Conservation (phyloP, 2,113 vertebrate species). For the Stigmatopora nigra region DNA sequence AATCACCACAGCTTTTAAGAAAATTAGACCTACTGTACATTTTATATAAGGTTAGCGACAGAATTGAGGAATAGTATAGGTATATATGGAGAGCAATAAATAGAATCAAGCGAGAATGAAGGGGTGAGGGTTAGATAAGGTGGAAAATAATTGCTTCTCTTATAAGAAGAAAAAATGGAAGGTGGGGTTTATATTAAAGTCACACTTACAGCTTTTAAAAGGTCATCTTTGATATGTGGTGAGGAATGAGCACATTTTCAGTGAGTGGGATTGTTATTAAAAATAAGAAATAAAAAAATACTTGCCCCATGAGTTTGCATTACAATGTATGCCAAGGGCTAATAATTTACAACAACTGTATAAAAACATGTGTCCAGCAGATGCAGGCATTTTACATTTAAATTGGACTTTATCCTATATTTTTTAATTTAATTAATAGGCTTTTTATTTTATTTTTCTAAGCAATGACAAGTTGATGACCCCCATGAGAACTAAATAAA, state of each 20-base stretch:
- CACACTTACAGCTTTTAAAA: constrained; percentile 43
- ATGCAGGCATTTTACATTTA: too few relatives aligned
- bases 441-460: too few relatives aligned
- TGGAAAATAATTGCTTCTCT: constrained; percentile 63
- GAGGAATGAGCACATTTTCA: background rate
- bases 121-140: constrained; percentile 45
- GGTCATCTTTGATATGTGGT: constrained; percentile 46
- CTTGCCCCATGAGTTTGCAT: too few relatives aligned
- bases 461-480: too few relatives aligned
- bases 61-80: constrained; percentile 14
- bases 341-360: too few relatives aligned
- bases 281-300: background rate
- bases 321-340: too few relatives aligned
- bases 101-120: constrained; percentile 15
- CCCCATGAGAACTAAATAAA: too few relatives aligned
- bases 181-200: constrained; percentile 33
- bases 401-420: too few relatives aligned
- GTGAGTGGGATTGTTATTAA: background rate
- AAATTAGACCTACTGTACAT: constrained; percentile 39
- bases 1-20: constrained; percentile 60
- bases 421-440: too few relatives aligned
- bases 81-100: constrained; percentile 19
- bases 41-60: constrained; percentile 23
- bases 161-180: constrained; percentile 31
- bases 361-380: too few relatives aligned